Evolutionary conservation across 2,888 invertebrate genomes (phyloP).

Genomic region (Drosophila cognata): DNA sequence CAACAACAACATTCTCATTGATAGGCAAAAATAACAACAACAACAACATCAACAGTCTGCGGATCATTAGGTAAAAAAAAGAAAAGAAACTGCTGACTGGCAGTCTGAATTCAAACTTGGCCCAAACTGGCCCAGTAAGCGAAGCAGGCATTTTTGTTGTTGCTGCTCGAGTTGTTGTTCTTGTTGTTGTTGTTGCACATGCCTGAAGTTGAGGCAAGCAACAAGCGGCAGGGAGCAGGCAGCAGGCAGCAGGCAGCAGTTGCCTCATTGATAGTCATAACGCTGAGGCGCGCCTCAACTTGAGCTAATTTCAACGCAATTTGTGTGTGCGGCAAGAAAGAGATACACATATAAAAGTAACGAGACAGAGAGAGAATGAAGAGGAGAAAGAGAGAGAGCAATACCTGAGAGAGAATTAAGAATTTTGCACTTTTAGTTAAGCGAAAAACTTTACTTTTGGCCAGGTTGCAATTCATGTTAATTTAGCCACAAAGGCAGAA

Average conservation of each 20-base stretch:
- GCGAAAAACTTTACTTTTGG: slow-evolving; percentile 70
- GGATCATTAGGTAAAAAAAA: slow-evolving; percentile 68
- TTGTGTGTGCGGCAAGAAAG: slow-evolving; percentile 53
- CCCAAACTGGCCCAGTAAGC: slow-evolving; percentile 19
- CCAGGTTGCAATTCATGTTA: slow-evolving; percentile 74
- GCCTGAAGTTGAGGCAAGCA: slow-evolving; percentile 63
- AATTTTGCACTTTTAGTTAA: slow-evolving; percentile 76
- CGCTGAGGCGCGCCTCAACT: slow-evolving; percentile 73
- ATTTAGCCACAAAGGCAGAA: slow-evolving; percentile 50
- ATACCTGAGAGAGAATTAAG: slow-evolving; percentile 41
- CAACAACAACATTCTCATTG: slow-evolving; percentile 45
- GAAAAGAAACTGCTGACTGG: slow-evolving; percentile 70
- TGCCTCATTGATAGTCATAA: slow-evolving; percentile 79
- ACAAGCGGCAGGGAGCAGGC: slow-evolving; percentile 42
- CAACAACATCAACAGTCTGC: slow-evolving; percentile 38
- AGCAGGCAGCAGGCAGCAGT: slow-evolving; percentile 38
- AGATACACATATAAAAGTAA: slow-evolving; percentile 7
- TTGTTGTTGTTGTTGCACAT: slow-evolving; percentile 46
- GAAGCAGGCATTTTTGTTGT: neutral
- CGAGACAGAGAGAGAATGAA: neutral
- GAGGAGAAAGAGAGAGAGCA: neutral
- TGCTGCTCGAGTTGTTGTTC: neutral
- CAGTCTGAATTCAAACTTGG: slow-evolving; percentile 40
- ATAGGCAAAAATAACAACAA: slow-evolving; percentile 20
- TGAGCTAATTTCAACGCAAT: slow-evolving; percentile 75